phyloP scores from a whole-genome alignment of 2,888 invertebrate genomes.

The Latrodectus hesperus region DNA sequence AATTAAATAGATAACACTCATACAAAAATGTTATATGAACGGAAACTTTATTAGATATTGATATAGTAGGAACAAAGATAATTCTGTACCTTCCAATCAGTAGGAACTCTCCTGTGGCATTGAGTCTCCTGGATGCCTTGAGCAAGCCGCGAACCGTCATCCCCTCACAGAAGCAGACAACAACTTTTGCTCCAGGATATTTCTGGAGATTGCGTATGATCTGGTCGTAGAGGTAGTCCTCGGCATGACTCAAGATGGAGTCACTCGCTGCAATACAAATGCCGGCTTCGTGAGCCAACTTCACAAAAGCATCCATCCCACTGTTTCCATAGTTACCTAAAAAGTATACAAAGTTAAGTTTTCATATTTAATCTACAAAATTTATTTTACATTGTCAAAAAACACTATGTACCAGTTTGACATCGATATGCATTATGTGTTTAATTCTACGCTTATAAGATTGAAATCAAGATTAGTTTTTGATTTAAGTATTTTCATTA shows the following conservation, averaged over 20 bases:
- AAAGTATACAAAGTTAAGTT: conserved; percentile 67
- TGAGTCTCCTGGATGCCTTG: conserved; percentile 79
- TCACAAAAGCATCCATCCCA: conserved; percentile 84
- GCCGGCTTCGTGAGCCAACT: conserved; percentile 80
- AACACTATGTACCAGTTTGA: no score
- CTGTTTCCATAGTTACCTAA: conserved; percentile 86
- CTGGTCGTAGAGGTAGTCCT: conserved; percentile 78
- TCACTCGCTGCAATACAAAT: conserved; percentile 84
- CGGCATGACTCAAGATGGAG: conserved; percentile 80
- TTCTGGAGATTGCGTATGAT: conserved; percentile 78
- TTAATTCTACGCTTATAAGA: no score
- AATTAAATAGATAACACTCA: no score
- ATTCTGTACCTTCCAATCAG: conserved; percentile 81
- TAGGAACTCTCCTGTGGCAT: conserved; percentile 79
- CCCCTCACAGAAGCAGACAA: conserved; percentile 88
- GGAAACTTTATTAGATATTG: no score
- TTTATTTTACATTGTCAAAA: no score
- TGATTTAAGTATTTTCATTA: no score
- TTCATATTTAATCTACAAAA: no score
- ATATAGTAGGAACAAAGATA: neutral
- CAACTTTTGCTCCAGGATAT: conserved; percentile 79
- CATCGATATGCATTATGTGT: no score
- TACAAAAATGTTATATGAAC: no score
- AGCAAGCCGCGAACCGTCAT: conserved; percentile 82
- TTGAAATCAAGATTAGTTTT: no score